Conservation (phyloP, 2,113 vertebrate species). For the Nothocercus nigrocapillus region DNA sequence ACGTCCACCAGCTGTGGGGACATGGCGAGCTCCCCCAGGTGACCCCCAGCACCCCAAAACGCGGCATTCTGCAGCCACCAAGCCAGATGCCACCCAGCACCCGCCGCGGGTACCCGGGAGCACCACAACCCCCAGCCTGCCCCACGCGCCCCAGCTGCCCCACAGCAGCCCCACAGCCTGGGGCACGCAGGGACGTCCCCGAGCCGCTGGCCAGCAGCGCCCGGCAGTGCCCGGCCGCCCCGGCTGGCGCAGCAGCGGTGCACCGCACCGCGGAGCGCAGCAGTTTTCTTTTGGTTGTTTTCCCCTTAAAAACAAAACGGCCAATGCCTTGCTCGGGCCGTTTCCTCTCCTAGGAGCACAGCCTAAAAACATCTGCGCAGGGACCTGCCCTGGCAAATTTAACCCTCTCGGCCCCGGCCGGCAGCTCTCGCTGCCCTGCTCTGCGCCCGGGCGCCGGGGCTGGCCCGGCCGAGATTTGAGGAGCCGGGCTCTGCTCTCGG, state of each 20-base stretch:
- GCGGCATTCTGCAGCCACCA: fast-evolving
- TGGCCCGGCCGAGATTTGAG: too few relatives aligned
- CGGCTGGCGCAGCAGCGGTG: too few relatives aligned
- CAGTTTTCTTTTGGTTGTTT: constrained; percentile 37
- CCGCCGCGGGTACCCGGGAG: background rate
- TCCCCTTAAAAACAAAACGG: constrained; percentile 23
- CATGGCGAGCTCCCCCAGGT: background rate
- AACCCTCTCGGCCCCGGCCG: background rate
- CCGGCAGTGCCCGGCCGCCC: background rate
- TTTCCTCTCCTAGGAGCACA: constrained; percentile 73
- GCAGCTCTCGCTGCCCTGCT: too few relatives aligned
- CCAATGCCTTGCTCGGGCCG: constrained; percentile 42
- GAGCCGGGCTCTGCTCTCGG: background rate
- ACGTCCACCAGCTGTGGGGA: background rate
- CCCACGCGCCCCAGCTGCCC: background rate
- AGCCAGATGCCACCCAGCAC: background rate
- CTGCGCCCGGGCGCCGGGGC: background rate
- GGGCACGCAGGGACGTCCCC: background rate
- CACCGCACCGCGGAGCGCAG: background rate
- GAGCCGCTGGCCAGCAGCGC: background rate
- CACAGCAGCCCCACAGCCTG: too few relatives aligned
- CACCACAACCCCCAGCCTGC: background rate
- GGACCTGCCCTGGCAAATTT: constrained; percentile 54
- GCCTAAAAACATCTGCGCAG: constrained; percentile 76
- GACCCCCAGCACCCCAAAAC: background rate